Evolutionary conservation across 2,113 vertebrate species (phyloP), one percentile per base, ranked within the genome.

Genomic region (Oreotrochilus melanogaster): DNA sequence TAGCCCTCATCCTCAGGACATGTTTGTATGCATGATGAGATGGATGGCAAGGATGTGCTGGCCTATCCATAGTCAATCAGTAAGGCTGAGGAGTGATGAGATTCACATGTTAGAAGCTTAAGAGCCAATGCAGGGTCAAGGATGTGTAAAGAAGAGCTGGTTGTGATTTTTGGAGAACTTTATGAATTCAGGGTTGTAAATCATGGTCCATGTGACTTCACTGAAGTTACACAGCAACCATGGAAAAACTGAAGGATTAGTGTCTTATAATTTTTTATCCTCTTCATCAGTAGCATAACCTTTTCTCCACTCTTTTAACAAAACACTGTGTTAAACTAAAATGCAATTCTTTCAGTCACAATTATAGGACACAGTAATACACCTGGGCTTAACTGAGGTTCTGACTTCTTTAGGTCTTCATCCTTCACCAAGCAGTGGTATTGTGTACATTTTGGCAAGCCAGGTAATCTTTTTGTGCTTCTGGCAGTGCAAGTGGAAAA

Each of bases 401-500:
- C 60, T 56, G 35, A 71, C n/a, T 80, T 7, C 14, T 64, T 83
- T 37, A 48, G 12, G 12, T 58, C 28, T 17, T 83, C 25, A 69
- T 71, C 15, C 45, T 75, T 64, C 25, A 51, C 42, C 39, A 72
- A 1, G 11, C 65, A 71, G 14, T 8, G 30, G 30, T 39, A 27
- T 10, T 47, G 9, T 31, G 43, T 50, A 86, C 6, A 18, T 86
- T 90, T 88, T 86, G 79, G 75, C 89, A 95, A 90, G 57, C 17
- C 43, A 78, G 17, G 10, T 86, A n/a, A 67, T 88, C 35, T 73
- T 70, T 0, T 75, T 95, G 30, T 57, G 72, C 45, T 35, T 86
- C 39, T 95, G 88, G 90, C 86, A 88, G 6, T 37, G n/a, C 60
- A 95, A 92, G 35, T 54, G 69, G 54, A 78, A 96, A 89, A 93